Evolutionary conservation across 1,140 invertebrate species (phyloP).

Genomic region (Chrysomallon squamiferum): DNA sequence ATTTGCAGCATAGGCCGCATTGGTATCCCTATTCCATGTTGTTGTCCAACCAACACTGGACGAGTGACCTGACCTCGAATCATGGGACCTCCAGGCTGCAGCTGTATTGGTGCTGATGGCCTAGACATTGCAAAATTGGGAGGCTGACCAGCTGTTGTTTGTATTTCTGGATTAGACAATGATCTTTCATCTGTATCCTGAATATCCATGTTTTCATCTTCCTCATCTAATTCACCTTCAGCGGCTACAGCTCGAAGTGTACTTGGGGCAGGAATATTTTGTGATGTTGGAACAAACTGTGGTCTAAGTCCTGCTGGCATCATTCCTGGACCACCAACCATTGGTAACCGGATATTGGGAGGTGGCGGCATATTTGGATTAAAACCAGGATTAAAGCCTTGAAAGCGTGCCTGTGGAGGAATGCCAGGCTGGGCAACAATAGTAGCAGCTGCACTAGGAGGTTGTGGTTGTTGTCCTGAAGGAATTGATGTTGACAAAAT

Average conservation of each 20-base stretch:
- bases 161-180: neutral
- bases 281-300: too few relatives aligned
- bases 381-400: neutral
- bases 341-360: conserved; percentile 2
- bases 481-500: conserved; percentile 29
- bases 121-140: neutral
- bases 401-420: neutral
- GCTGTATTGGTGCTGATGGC: conserved; percentile 6
- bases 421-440: neutral
- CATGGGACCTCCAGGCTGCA: neutral
- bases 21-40: conserved; percentile 9
- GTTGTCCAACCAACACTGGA: neutral
- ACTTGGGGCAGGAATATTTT: neutral
- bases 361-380: conserved; percentile 1
- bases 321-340: neutral
- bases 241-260: neutral
- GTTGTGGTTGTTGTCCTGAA: conserved; percentile 3
- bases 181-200: conserved; percentile 11
- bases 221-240: conserved; percentile 13
- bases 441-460: neutral
- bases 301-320: neutral
- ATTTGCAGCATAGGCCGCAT: conserved; percentile 18
- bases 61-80: neutral
- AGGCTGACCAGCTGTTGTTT: conserved; percentile 5
- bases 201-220: conserved; percentile 8